These are phyloP conservation scores for Danaus plexippus DNA, from an alignment of 1,140 invertebrate genomes.

Conservation along the genomic window DNA sequence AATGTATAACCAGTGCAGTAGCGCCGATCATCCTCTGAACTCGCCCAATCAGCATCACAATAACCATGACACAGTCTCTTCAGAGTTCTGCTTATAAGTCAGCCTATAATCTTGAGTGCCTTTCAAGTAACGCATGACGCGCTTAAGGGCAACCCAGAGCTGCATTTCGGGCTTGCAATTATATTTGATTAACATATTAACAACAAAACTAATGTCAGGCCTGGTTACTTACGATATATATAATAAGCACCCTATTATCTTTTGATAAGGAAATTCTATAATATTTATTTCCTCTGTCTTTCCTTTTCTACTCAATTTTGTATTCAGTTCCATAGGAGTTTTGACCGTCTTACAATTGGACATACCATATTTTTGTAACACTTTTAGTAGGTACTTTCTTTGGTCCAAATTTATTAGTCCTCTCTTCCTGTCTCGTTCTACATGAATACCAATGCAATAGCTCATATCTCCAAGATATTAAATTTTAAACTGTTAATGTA, in stretches of 20 bases:
- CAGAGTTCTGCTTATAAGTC: constrained; percentile 4
- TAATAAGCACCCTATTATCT: constrained; percentile 5
- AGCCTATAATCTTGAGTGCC: constrained; percentile 28
- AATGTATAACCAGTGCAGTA: constrained; percentile 23
- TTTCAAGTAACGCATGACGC: constrained; percentile 30
- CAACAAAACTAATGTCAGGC: constrained; percentile 21
- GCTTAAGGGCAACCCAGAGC: constrained; percentile 21
- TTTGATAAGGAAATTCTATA: neutral
- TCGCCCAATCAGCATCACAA: neutral
- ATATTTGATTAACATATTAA: constrained; percentile 19
- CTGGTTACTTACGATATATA: constrained; percentile 20
- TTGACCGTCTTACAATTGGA: constrained; percentile 24
- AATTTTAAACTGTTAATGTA: constrained; percentile 21
- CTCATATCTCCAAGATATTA: constrained; percentile 26
- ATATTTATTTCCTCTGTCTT: constrained; percentile 79
- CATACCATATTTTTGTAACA: constrained; percentile 28
- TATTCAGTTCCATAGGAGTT: constrained; percentile 22
- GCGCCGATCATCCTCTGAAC: neutral
- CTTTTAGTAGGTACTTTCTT: constrained; percentile 25
- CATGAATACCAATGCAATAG: constrained; percentile 28
- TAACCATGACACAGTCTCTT: neutral
- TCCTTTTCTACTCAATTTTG: constrained; percentile 76
- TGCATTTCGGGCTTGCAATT: constrained; percentile 19
- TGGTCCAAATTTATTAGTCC: constrained; percentile 23
- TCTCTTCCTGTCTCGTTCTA: constrained; percentile 26